A percentile compares a stretch with the other conserved stretches of the same genome.
phyloP scores from a whole-genome alignment of 2,113 vertebrate species.

The Semnornis frantzii region DNA sequence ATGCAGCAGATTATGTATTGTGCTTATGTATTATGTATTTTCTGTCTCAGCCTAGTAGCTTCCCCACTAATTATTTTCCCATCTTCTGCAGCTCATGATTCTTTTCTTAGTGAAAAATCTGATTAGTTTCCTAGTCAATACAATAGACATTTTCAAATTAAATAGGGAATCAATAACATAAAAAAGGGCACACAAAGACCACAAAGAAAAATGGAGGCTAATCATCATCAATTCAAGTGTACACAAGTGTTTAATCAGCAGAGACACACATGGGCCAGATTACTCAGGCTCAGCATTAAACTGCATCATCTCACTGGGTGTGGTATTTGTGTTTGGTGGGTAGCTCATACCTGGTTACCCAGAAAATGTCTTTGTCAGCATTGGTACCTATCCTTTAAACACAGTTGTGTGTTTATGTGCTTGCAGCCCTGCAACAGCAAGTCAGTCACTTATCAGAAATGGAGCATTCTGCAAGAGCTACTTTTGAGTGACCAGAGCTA shows the following conservation, averaged over 20 bases:
- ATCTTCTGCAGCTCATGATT: neutral
- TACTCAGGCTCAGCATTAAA: neutral
- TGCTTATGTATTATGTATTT: slow-evolving; percentile 1
- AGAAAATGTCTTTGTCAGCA: neutral
- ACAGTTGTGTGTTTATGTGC: neutral
- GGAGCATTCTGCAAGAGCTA: neutral
- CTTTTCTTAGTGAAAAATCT: neutral
- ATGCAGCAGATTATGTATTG: neutral
- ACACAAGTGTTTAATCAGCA: neutral
- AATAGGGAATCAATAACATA: neutral
- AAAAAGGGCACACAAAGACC: neutral
- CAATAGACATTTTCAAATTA: neutral
- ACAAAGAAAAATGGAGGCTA: neutral
- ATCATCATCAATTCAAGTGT: neutral
- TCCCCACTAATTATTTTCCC: neutral
- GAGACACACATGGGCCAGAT: neutral
- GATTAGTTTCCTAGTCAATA: neutral
- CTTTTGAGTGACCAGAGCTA: neutral
- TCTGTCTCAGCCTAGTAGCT: neutral
- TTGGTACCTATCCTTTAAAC: neutral
- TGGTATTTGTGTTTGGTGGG: neutral
- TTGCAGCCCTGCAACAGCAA: neutral
- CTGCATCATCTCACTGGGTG: neutral
- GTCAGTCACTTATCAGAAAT: neutral
- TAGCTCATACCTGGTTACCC: neutral